A percentile compares a stretch with the other conserved stretches of the same genome.
These are phyloP conservation scores for Panopea generosa DNA, from an alignment of 2,888 invertebrate genomes.

Conservation along the genomic window DNA sequence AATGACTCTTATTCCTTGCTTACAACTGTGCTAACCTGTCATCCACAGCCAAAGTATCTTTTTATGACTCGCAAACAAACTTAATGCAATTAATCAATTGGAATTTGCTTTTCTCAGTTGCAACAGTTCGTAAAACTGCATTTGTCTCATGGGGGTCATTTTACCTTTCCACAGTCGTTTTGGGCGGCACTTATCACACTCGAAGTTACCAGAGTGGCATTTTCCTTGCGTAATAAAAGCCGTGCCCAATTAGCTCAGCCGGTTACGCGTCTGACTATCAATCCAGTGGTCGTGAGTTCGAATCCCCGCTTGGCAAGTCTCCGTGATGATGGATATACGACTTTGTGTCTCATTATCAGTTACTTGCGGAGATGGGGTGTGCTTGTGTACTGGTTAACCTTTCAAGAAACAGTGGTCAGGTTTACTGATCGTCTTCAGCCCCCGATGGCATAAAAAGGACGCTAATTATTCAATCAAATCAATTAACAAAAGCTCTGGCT, in stretches of 20 bases:
- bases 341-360: too few species aligned
- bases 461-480: too few species aligned
- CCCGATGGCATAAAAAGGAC: too few species aligned
- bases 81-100: constrained; percentile 80
- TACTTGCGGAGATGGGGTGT: too few species aligned
- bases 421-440: too few species aligned
- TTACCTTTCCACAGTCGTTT: constrained; percentile 29
- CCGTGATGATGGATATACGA: too few species aligned
- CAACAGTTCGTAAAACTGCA: constrained; percentile 48
- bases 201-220: constrained; percentile 73
- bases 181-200: constrained; percentile 74
- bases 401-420: too few species aligned
- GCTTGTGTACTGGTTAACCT: too few species aligned
- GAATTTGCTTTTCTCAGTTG: constrained; percentile 67
- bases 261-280: too few species aligned
- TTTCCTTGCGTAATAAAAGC: constrained; percentile 72
- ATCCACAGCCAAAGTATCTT: constrained; percentile 63
- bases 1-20: constrained; percentile 16
- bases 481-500: constrained; percentile 75
- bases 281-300: too few species aligned
- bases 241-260: too few species aligned
- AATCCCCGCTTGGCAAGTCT: too few species aligned
- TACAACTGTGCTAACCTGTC: constrained; percentile 50
- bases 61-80: constrained; percentile 75
- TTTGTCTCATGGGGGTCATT: constrained; percentile 46